Percentiles rank a stretch among this genome's conserved stretches.
These are phyloP conservation scores for Dryobotodes eremita DNA, from an alignment of 2,888 invertebrate species.

Conservation along the genomic window DNA sequence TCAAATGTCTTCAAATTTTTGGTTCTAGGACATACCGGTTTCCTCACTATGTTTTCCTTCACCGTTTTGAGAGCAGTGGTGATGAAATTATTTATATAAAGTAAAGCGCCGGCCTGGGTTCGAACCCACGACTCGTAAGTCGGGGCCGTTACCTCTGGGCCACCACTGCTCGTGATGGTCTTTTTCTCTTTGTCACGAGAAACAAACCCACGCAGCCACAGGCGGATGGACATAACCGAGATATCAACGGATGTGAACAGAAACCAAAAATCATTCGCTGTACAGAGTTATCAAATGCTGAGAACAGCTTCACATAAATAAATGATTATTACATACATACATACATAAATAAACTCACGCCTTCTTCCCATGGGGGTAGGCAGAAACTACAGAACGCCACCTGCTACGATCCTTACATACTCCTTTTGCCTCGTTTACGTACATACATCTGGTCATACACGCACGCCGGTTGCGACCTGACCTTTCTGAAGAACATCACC, in stretches of 20 bases:
- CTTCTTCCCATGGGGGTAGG: too few species aligned
- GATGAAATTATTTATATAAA: not conserved
- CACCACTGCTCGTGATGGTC: not conserved
- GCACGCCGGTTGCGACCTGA: too few species aligned
- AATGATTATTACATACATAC: too few species aligned
- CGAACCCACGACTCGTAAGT: not conserved
- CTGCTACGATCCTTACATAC: too few species aligned
- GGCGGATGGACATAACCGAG: constrained; percentile 49
- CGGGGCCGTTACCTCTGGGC: not conserved
- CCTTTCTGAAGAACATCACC: too few species aligned
- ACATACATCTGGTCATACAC: too few species aligned
- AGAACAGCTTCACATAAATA: constrained; percentile 36
- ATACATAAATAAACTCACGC: too few species aligned
- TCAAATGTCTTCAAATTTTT: not conserved
- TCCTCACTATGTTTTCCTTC: not conserved
- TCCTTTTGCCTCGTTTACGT: too few species aligned
- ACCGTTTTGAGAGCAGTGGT: not conserved
- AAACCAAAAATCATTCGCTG: constrained; percentile 31
- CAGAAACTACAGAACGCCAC: too few species aligned
- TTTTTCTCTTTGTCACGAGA: not conserved
- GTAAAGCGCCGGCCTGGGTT: not conserved
- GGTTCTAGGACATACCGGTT: not conserved
- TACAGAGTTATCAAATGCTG: constrained; percentile 30
- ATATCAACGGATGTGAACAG: constrained; percentile 55
- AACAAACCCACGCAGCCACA: constrained; percentile 21